These are phyloP conservation scores for Graphium colonna DNA, from an alignment of 2,888 invertebrate species.

Conservation along the genomic window DNA sequence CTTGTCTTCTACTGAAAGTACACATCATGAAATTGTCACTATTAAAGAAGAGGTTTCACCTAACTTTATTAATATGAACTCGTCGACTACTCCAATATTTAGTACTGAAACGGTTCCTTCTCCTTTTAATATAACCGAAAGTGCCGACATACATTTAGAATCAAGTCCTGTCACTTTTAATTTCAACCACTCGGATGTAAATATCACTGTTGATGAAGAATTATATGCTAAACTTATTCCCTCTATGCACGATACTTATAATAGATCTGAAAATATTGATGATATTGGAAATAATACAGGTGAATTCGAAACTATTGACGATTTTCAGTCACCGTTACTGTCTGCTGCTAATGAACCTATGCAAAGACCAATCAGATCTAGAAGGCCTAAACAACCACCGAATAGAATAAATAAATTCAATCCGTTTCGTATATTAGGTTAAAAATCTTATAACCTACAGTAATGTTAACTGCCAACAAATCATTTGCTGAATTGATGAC, in stretches of 20 bases:
- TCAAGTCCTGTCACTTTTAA: not conserved
- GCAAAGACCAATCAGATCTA: conserved; percentile 60
- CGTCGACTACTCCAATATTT: not conserved
- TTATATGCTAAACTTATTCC: not conserved
- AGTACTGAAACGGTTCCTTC: not conserved
- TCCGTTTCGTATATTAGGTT: conserved; percentile 74
- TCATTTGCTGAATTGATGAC: conserved; percentile 34
- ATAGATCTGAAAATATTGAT: conserved; percentile 28
- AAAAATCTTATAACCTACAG: conserved; percentile 31
- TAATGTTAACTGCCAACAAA: conserved; percentile 47
- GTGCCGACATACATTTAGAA: not conserved
- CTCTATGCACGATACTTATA: conserved; percentile 4
- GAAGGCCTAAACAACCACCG: conserved; percentile 56
- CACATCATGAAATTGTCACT: not conserved
- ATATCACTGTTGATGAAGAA: not conserved
- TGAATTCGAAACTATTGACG: conserved; percentile 50
- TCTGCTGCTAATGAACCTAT: conserved; percentile 68
- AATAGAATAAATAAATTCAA: conserved; percentile 66
- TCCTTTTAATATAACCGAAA: not conserved
- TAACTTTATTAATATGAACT: not conserved
- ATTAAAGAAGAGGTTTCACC: not conserved
- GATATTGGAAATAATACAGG: conserved; percentile 31
- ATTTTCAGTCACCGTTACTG: conserved; percentile 67
- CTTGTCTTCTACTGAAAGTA: conserved; percentile 3
- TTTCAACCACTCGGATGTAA: not conserved